Evolutionary conservation across 2,888 invertebrate species (phyloP).

Genomic region (Ochropleura plecta): DNA sequence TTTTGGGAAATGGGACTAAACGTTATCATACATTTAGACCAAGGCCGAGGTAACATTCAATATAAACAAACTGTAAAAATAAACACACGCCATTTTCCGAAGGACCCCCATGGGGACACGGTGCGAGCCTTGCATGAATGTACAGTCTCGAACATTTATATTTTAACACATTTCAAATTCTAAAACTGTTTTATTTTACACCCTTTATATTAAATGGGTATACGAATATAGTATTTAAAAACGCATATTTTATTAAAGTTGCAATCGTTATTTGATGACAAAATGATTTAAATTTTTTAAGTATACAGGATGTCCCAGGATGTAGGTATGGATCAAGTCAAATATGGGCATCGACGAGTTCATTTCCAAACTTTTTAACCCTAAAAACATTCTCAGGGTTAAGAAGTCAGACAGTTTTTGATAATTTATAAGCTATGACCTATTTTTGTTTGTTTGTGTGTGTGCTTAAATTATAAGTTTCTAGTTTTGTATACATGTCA

Average conservation of each 20-base stretch:
- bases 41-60: conserved; percentile 9
- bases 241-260: background rate
- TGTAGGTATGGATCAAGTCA: too few species aligned
- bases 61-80: conserved; percentile 12
- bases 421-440: too few species aligned
- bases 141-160: background rate
- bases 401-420: too few species aligned
- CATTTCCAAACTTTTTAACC: too few species aligned
- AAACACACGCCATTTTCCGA: background rate
- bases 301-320: too few species aligned
- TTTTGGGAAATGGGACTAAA: conserved; percentile 10
- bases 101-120: conserved; percentile 1
- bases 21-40: conserved; percentile 1
- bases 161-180: background rate
- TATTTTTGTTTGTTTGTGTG: too few species aligned
- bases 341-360: too few species aligned
- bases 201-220: background rate
- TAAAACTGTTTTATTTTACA: background rate
- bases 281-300: background rate
- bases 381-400: too few species aligned
- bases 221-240: background rate
- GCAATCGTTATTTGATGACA: background rate
- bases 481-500: background rate
- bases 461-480: too few species aligned
- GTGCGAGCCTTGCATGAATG: background rate